phyloP scores from a whole-genome alignment of 2,888 invertebrate species.

The Marasmarcha lunaedactyla region DNA sequence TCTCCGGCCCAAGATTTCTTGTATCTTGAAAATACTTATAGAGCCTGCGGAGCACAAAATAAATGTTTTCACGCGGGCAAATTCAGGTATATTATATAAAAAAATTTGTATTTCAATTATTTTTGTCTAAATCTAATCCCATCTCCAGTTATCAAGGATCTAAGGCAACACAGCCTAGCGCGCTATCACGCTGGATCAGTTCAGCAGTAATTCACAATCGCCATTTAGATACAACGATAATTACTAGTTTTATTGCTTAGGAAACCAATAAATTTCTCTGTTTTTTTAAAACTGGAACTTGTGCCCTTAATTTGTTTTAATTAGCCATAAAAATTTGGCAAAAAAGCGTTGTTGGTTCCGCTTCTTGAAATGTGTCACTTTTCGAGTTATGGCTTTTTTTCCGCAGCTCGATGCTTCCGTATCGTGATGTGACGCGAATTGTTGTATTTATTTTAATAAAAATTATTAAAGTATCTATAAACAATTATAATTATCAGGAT shows the following conservation, averaged over 20 bases:
- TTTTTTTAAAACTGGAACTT: conserved; percentile 24
- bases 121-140: no score
- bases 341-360: conserved; percentile 43
- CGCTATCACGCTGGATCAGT: no score
- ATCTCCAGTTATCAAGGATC: background rate
- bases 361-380: conserved; percentile 37
- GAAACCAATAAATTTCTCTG: conserved; percentile 55
- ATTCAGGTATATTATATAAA: no score
- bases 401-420: conserved; percentile 16
- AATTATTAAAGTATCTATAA: no score
- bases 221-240: conserved; percentile 53
- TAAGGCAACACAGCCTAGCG: background rate
- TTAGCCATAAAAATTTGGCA: conserved; percentile 53
- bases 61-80: no score
- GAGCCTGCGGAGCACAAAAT: no score
- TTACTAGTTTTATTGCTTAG: conserved; percentile 54
- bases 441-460: no score
- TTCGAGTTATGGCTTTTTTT: conserved; percentile 25
- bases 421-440: no score
- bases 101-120: no score
- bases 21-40: no score
- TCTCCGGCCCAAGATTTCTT: no score
- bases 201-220: conserved; percentile 28
- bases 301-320: conserved; percentile 57
- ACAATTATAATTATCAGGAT: no score